phyloP scores from a whole-genome alignment of 2,797 vertebrate genomes.

The Cyclura pinguis region DNA sequence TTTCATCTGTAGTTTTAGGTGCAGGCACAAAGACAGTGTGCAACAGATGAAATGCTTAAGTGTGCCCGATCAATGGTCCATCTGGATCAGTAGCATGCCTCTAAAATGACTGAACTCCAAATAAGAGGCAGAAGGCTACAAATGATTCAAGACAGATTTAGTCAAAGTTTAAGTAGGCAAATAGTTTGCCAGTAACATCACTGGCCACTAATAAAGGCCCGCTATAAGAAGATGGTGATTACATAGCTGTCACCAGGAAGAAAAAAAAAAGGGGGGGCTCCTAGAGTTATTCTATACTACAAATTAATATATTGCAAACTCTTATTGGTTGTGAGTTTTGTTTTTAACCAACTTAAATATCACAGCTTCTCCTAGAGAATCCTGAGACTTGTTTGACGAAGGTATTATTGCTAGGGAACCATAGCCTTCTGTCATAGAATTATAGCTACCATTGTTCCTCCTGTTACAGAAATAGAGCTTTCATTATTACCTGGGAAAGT shows the following conservation, averaged over 20 bases:
- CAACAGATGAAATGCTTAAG: background rate
- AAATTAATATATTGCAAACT: background rate
- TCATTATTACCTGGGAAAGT: background rate
- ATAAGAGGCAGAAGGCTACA: background rate
- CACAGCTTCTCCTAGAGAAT: background rate
- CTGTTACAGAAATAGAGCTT: background rate
- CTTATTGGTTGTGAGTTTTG: background rate
- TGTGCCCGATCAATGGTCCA: slow-evolving; percentile 43
- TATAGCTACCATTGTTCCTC: background rate
- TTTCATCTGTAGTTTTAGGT: slow-evolving; percentile 27
- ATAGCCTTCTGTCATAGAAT: too few relatives aligned
- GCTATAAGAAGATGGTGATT: background rate
- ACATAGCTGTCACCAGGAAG: background rate
- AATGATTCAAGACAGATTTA: background rate
- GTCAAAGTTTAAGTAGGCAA: background rate
- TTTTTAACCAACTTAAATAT: background rate
- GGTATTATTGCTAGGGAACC: background rate
- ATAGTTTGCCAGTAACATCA: background rate
- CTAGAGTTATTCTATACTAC: background rate
- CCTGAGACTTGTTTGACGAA: background rate
- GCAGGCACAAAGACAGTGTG: slow-evolving; percentile 1
- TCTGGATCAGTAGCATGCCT: background rate
- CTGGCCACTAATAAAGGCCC: too few relatives aligned
- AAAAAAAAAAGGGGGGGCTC: background rate
- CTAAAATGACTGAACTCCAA: background rate